Conservation (phyloP, 2,797 vertebrate species). For the Anniella stebbinsi region DNA sequence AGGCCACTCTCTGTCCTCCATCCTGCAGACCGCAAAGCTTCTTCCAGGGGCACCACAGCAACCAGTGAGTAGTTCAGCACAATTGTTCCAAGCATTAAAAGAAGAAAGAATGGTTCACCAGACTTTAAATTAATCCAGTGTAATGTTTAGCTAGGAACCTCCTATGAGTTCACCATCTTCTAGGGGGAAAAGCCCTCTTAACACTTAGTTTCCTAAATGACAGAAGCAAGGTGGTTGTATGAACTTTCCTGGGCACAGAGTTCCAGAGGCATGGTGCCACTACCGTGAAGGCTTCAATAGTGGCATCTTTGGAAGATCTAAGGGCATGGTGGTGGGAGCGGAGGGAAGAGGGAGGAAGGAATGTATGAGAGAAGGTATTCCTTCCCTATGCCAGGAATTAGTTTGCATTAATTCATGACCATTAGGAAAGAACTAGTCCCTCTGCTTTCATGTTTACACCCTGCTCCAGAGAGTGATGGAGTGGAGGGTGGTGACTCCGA, state of each 20-base stretch:
- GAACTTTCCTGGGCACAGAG: not conserved
- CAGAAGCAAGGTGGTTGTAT: not conserved
- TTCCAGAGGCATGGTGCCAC: too few relatives aligned
- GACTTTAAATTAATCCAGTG: not conserved
- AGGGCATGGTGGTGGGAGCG: not conserved
- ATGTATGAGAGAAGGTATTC: not conserved
- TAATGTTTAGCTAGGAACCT: not conserved
- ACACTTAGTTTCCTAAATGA: not conserved
- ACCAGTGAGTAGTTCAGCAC: slow-evolving; percentile 72
- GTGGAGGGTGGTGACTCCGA: too few relatives aligned
- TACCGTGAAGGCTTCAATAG: not conserved
- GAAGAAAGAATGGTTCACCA: too few relatives aligned
- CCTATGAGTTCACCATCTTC: not conserved
- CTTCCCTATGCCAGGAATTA: not conserved
- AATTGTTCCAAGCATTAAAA: not conserved
- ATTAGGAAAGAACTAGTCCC: not conserved
- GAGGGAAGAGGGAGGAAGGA: not conserved
- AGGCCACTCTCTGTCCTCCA: slow-evolving; percentile 70
- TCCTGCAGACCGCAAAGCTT: slow-evolving; percentile 76
- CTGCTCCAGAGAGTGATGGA: not conserved
- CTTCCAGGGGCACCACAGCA: slow-evolving; percentile 79
- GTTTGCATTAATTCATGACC: not conserved
- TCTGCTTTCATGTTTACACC: not conserved
- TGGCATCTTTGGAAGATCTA: not conserved
- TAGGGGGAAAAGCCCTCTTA: not conserved